Evolutionary conservation across 2,888 invertebrate species (phyloP).

Genomic region (Athalia cordata): DNA sequence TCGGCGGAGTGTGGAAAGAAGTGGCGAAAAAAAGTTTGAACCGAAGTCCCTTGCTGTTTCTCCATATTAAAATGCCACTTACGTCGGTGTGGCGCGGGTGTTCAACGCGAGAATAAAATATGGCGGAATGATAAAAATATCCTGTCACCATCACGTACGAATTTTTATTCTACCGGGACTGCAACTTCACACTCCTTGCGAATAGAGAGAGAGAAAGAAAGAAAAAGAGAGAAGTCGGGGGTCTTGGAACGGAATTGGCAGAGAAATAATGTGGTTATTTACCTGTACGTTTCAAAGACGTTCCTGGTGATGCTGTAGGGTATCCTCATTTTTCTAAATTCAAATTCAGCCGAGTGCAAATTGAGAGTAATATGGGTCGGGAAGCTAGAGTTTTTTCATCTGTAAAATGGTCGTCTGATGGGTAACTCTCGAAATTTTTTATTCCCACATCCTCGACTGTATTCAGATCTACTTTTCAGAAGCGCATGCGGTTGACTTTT

Average conservation of each 20-base stretch:
- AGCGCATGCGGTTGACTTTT: slow-evolving; percentile 4
- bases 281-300: slow-evolving; percentile 63
- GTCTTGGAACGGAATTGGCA: no score
- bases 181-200: neutral
- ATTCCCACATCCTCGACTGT: slow-evolving; percentile 1
- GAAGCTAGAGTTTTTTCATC: neutral
- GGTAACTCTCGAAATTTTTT: neutral
- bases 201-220: no score
- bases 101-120: neutral
- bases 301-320: slow-evolving; percentile 62
- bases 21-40: slow-evolving; percentile 8
- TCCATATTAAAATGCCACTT: slow-evolving; percentile 17
- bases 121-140: neutral
- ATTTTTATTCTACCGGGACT: neutral
- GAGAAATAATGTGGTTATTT: slow-evolving; percentile 13
- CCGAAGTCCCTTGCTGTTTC: neutral
- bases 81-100: slow-evolving; percentile 2
- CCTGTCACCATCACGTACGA: neutral
- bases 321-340: slow-evolving; percentile 57
- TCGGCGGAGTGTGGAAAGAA: slow-evolving; percentile 27
- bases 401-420: neutral
- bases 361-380: neutral
- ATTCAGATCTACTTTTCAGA: slow-evolving; percentile 19
- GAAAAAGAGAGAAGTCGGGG: no score
- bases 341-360: neutral